Conservation (phyloP, 2,888 invertebrate species). For the Chrysomela aeneicollis region DNA sequence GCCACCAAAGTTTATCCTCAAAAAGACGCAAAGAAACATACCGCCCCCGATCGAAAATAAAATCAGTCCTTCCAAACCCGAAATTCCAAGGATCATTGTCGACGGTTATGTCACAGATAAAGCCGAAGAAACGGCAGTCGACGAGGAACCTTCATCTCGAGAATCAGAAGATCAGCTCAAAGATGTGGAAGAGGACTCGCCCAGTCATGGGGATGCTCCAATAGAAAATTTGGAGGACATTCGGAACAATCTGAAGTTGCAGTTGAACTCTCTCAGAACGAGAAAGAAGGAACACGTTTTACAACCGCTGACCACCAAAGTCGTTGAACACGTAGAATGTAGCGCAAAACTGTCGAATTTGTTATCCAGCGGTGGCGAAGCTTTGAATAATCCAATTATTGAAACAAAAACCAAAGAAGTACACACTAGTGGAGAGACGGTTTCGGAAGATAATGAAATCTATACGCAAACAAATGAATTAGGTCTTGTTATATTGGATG, state of each 20-base stretch:
- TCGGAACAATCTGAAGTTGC: slow-evolving; percentile 47
- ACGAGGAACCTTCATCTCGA: too few species aligned
- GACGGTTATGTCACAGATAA: background rate
- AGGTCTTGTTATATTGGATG: slow-evolving; percentile 39
- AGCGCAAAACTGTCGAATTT: slow-evolving; percentile 25
- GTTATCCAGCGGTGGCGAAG: background rate
- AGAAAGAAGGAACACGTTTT: slow-evolving; percentile 44
- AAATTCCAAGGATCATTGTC: background rate
- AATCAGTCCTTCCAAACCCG: background rate
- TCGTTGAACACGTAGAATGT: slow-evolving; percentile 24
- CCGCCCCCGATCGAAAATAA: too few species aligned
- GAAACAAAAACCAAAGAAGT: slow-evolving; percentile 1
- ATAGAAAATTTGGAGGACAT: slow-evolving; percentile 41
- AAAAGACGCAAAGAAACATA: too few species aligned
- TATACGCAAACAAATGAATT: slow-evolving; percentile 40
- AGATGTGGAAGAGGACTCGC: background rate
- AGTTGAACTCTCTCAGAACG: slow-evolving; percentile 47
- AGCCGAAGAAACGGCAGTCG: background rate
- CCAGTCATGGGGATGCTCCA: background rate
- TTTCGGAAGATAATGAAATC: slow-evolving; percentile 16
- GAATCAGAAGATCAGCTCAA: slow-evolving; percentile 2
- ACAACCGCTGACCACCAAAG: slow-evolving; percentile 26
- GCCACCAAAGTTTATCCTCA: too few species aligned
- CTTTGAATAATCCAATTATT: slow-evolving; percentile 9
- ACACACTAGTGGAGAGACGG: background rate